Percentiles rank a stretch among this genome's conserved stretches.
These are phyloP conservation scores for Emberiza fucata DNA, from an alignment of 2,113 vertebrate species.

Conservation along the genomic window DNA sequence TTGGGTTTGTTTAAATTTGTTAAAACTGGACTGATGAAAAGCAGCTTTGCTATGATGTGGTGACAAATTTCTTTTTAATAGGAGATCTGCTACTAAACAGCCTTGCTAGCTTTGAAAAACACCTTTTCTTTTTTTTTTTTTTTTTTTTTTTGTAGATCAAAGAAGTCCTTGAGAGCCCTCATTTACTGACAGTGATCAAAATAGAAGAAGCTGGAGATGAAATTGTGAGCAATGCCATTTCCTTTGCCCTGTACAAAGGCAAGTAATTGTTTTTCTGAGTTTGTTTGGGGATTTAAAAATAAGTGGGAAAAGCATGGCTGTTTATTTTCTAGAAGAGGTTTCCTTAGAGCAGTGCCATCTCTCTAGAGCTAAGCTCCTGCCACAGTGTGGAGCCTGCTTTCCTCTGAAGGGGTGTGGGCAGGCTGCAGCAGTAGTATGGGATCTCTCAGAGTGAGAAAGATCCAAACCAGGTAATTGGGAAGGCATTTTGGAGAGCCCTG, in stretches of 20 bases:
- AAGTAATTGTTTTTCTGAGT: not conserved
- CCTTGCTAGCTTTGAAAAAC: not conserved
- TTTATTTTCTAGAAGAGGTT: not conserved
- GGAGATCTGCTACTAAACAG: not conserved
- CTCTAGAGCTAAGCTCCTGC: not conserved
- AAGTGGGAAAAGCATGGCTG: not conserved
- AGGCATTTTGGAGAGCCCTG: not conserved
- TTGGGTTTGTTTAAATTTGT: not conserved
- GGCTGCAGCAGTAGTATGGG: not conserved
- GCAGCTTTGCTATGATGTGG: not conserved
- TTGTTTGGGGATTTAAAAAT: not conserved
- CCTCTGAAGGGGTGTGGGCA: not conserved
- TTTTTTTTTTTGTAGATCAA: conserved; percentile 68
- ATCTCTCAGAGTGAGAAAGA: not conserved
- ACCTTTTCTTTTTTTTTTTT: not conserved
- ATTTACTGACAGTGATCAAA: conserved; percentile 80
- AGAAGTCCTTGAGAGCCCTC: conserved; percentile 78
- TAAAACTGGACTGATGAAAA: not conserved
- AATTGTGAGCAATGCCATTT: conserved; percentile 80
- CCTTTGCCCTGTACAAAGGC: conserved; percentile 80
- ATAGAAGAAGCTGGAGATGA: conserved; percentile 82
- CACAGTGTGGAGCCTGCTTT: not conserved
- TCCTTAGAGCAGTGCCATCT: not conserved
- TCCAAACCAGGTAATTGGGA: not conserved
- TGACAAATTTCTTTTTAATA: not conserved